Conservation (phyloP, 2,113 vertebrate species). For the Carassius carassius region DNA sequence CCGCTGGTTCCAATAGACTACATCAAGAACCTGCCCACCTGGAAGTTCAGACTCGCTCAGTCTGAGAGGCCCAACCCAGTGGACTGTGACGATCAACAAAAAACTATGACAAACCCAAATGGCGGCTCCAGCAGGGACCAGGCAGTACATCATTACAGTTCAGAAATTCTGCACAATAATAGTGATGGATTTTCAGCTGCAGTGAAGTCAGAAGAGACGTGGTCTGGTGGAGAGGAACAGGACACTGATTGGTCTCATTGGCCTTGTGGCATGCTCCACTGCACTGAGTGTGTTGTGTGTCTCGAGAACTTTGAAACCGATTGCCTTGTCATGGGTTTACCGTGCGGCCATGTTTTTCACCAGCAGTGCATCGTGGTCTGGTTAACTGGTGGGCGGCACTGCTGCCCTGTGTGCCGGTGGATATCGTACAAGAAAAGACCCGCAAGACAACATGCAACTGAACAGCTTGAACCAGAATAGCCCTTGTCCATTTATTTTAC, state of each 20-base stretch:
- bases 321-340: constrained; percentile 89
- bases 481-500: constrained; percentile 25
- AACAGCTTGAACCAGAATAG: constrained; percentile 46
- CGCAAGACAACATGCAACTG: constrained; percentile 60
- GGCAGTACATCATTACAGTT: constrained; percentile 1
- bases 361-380: constrained; percentile 95
- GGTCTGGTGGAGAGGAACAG: constrained; percentile 45
- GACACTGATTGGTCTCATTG: constrained; percentile 83
- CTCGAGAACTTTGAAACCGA: constrained; percentile 87
- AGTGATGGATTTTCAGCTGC: neutral
- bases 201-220: constrained; percentile 16
- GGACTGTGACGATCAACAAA: constrained; percentile 28
- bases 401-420: constrained; percentile 96
- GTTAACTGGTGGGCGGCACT: constrained; percentile 88
- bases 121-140: neutral
- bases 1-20: constrained; percentile 92
- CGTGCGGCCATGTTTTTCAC: constrained; percentile 95
- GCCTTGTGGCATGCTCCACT: constrained; percentile 84
- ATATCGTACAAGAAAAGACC: constrained; percentile 93
- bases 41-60: constrained; percentile 79
- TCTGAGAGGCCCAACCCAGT: neutral
- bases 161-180: constrained; percentile 59
- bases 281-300: constrained; percentile 95
- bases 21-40: constrained; percentile 89
- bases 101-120: neutral